Conservation (phyloP, 2,797 vertebrate species). For the Sebastes nivosus region DNA sequence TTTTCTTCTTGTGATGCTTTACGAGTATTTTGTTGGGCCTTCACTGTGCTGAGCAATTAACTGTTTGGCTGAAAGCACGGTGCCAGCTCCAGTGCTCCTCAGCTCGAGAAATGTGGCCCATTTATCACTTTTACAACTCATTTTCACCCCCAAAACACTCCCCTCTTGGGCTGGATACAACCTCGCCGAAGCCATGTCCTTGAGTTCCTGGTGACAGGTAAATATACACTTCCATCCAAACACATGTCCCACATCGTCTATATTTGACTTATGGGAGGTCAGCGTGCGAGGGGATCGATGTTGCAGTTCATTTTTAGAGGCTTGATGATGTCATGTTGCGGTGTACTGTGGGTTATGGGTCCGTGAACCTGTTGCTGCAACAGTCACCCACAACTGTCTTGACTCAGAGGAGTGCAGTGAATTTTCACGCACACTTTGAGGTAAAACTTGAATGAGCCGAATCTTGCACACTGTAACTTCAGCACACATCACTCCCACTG, state of each 20-base stretch:
- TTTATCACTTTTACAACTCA: constrained; percentile 79
- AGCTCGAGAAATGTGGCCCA: constrained; percentile 58
- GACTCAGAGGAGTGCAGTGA: background rate
- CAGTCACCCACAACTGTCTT: background rate
- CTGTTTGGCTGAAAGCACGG: constrained; percentile 75
- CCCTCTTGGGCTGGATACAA: constrained; percentile 51
- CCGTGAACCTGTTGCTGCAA: constrained; percentile 65
- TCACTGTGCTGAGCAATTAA: constrained; percentile 81
- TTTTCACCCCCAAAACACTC: constrained; percentile 72
- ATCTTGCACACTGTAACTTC: constrained; percentile 33
- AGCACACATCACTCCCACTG: constrained; percentile 45
- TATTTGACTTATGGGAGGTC: constrained; percentile 72
- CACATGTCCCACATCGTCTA: constrained; percentile 64
- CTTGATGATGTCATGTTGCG: constrained; percentile 71
- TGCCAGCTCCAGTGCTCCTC: constrained; percentile 62
- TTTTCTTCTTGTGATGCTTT: constrained; percentile 72
- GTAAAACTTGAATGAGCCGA: constrained; percentile 11
- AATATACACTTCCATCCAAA: constrained; percentile 78
- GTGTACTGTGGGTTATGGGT: constrained; percentile 47
- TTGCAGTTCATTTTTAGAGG: constrained; percentile 71
- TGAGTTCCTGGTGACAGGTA: constrained; percentile 74
- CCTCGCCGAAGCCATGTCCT: constrained; percentile 61
- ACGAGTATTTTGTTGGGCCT: constrained; percentile 76
- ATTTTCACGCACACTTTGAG: constrained; percentile 22
- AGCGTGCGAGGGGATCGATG: constrained; percentile 65